Percentiles rank a stretch among this genome's conserved stretches.
phyloP scores from a whole-genome alignment of 30 jellyfish, hydroid and myxozoan species.

The Cassiopea andromeda region DNA sequence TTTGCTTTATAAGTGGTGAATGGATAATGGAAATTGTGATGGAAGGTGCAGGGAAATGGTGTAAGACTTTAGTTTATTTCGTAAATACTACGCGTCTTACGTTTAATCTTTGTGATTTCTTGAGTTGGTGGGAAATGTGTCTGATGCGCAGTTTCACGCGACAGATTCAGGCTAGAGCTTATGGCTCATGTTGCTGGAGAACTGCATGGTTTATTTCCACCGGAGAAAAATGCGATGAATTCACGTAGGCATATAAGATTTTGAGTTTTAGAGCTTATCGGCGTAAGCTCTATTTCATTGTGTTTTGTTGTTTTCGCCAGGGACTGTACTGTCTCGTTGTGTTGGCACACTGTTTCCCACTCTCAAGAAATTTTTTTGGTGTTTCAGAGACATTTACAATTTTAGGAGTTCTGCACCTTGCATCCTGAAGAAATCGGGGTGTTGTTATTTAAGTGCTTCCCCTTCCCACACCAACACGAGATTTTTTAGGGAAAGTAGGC shows the following conservation, averaged over 20 bases:
- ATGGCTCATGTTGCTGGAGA: too few relatives aligned
- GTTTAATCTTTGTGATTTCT: constrained; percentile 14
- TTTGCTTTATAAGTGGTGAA: constrained; percentile 50
- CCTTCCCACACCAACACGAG: not conserved
- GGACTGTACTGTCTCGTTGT: too few relatives aligned
- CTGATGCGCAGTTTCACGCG: not conserved
- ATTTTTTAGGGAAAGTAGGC: too few relatives aligned
- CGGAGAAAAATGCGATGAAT: too few relatives aligned
- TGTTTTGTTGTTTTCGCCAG: too few relatives aligned
- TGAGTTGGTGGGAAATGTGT: not conserved
- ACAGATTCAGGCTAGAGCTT: not conserved
- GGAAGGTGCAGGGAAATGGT: constrained; percentile 26
- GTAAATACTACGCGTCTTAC: constrained; percentile 29
- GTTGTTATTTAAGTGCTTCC: not conserved
- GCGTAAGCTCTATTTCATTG: too few relatives aligned
- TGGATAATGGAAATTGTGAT: constrained; percentile 17
- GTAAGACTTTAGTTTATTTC: constrained; percentile 24
- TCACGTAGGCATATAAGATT: too few relatives aligned
- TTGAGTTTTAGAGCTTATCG: too few relatives aligned
- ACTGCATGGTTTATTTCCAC: too few relatives aligned
- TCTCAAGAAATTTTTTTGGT: not conserved
- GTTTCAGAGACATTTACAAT: not conserved
- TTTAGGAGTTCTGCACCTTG: constrained; percentile 1
- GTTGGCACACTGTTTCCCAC: not conserved
- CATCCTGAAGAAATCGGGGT: not conserved